These are phyloP conservation scores for Lasioglossum malachurum DNA, from an alignment of 2,888 invertebrate genomes.

Conservation along the genomic window DNA sequence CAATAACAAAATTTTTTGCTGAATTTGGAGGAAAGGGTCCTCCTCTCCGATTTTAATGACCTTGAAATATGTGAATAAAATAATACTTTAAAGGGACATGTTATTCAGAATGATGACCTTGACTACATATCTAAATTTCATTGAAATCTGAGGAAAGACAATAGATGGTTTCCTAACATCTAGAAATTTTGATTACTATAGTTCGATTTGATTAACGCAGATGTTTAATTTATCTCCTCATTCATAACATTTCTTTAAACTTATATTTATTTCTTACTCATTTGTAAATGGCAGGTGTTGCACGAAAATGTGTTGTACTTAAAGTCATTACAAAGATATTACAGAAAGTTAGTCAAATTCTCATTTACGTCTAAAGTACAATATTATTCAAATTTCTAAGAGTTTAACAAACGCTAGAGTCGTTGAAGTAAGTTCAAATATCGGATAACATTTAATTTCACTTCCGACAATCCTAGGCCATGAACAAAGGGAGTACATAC, in stretches of 20 bases:
- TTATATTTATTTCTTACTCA: background rate
- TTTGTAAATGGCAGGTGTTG: background rate
- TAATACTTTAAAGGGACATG: no score
- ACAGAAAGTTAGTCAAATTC: background rate
- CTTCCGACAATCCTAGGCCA: background rate
- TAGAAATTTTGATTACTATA: no score
- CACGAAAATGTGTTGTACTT: background rate
- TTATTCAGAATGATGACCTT: no score
- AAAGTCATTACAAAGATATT: background rate
- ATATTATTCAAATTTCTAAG: background rate
- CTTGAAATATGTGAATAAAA: no score
- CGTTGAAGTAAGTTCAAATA: constrained; percentile 31
- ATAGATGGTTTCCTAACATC: no score
- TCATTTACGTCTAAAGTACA: background rate
- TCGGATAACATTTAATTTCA: constrained; percentile 34
- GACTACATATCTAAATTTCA: no score
- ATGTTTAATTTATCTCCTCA: background rate
- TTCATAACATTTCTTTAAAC: no score
- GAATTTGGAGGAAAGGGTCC: no score
- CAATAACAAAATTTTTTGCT: no score
- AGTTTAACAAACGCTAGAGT: background rate
- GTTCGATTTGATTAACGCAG: no score
- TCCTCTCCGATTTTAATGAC: no score
- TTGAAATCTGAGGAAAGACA: no score
- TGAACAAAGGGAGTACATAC: constrained; percentile 15